Evolutionary conservation across 2,797 vertebrate species (phyloP).

Genomic region (Uromys caudimaculatus): DNA sequence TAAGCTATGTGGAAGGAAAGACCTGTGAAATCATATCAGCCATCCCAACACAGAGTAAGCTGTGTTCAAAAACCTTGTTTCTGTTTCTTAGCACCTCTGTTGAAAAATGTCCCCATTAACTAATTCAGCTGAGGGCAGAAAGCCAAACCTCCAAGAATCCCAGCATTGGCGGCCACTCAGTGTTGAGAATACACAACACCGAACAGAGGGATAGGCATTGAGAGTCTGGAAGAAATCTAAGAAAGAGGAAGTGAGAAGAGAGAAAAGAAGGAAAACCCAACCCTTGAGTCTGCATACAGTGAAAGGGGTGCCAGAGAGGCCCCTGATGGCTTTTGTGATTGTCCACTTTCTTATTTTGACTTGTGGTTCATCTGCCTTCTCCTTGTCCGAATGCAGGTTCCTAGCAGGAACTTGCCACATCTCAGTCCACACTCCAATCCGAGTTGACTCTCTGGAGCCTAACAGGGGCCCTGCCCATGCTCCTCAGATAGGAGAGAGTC

Average conservation of each 20-base stretch:
- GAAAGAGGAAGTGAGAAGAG: not conserved
- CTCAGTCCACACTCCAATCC: not conserved
- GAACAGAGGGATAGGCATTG: not conserved
- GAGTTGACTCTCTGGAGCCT: not conserved
- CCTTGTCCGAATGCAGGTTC: not conserved
- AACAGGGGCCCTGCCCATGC: not conserved
- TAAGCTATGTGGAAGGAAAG: not conserved
- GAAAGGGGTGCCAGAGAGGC: not conserved
- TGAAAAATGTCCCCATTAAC: not conserved
- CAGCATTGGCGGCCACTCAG: not conserved
- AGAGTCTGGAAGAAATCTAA: conserved; percentile 9
- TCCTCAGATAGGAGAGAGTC: not conserved
- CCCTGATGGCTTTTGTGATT: not conserved
- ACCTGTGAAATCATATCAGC: conserved; percentile 22
- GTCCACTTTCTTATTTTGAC: not conserved
- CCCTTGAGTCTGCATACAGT: not conserved
- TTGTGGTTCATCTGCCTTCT: not conserved
- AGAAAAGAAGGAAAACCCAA: not conserved
- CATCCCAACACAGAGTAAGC: not conserved
- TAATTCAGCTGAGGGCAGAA: conserved; percentile 9
- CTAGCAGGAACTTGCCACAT: not conserved
- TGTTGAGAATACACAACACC: not conserved
- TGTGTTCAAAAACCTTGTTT: conserved; percentile 9
- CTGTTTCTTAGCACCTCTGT: conserved; percentile 13
- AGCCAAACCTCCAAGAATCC: conserved; percentile 21